Conservation (phyloP, 2,888 invertebrate genomes). For the Hirtodrosophila duncani region DNA sequence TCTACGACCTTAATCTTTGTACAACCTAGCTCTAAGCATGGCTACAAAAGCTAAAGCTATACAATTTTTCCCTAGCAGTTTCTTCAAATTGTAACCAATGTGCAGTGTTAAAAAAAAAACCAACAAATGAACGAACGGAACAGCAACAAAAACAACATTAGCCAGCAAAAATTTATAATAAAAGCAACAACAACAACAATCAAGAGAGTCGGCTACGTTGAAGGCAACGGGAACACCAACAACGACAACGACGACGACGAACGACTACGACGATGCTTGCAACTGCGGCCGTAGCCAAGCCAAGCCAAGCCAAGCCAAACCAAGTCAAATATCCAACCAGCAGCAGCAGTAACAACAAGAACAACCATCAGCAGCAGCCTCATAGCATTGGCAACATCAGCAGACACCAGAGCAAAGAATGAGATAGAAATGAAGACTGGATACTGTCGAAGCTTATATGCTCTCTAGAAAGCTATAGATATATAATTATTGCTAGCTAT, state of each 20-base stretch:
- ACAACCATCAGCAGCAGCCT: slow-evolving; percentile 7
- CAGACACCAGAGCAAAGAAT: slow-evolving; percentile 41
- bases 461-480: too few relatives aligned
- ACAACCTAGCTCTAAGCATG: too few relatives aligned
- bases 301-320: slow-evolving; percentile 17
- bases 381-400: slow-evolving; percentile 28
- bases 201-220: too few relatives aligned
- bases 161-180: slow-evolving; percentile 65
- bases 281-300: slow-evolving; percentile 18
- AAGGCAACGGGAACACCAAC: slow-evolving; percentile 12
- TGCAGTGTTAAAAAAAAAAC: slow-evolving; percentile 12
- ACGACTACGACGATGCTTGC: slow-evolving; percentile 45
- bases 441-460: not conserved
- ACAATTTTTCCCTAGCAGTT: not conserved
- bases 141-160: slow-evolving; percentile 37
- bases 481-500: too few relatives aligned
- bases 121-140: slow-evolving; percentile 46
- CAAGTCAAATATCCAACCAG: slow-evolving; percentile 23
- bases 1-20: too few relatives aligned
- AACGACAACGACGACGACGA: slow-evolving; percentile 31
- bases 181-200: slow-evolving; percentile 50
- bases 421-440: slow-evolving; percentile 31
- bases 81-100: not conserved
- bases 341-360: too few relatives aligned
- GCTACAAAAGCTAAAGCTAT: slow-evolving; percentile 30